Conservation (phyloP, 1,140 invertebrate genomes). For the Akabosia matsudoensis region DNA sequence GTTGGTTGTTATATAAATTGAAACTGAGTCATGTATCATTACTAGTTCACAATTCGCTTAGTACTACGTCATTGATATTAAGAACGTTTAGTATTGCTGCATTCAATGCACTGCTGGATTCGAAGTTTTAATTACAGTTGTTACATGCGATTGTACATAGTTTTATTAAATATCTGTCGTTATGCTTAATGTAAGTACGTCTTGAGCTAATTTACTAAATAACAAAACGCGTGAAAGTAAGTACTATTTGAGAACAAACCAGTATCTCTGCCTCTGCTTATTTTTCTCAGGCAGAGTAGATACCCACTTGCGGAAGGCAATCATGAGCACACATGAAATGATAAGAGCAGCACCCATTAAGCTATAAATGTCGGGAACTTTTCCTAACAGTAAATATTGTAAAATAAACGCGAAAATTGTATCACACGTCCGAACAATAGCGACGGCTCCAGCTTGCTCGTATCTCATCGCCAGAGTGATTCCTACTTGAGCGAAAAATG, state of each 20-base stretch:
- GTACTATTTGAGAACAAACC: conserved; percentile 23
- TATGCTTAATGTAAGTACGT: no score
- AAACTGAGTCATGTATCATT: no score
- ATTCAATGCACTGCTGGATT: no score
- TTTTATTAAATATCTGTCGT: no score
- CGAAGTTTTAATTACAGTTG: no score
- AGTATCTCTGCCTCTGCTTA: conserved; percentile 28
- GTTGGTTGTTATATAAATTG: no score
- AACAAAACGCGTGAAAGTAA: no score
- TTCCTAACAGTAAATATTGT: neutral
- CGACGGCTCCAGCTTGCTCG: conserved; percentile 33
- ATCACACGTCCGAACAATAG: conserved; percentile 20
- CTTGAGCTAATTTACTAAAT: no score
- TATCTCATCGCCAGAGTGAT: conserved; percentile 32
- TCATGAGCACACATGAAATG: conserved; percentile 74
- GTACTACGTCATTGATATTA: no score
- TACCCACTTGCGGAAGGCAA: conserved; percentile 79
- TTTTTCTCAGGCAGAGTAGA: conserved; percentile 58
- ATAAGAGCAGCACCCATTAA: conserved; percentile 79
- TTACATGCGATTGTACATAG: no score
- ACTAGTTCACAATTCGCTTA: no score
- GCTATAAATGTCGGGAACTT: conserved; percentile 53
- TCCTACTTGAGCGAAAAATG: conserved; percentile 26
- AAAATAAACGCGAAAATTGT: conserved; percentile 27
- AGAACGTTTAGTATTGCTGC: no score